Base-by-base conservation (phyloP, 2,113 vertebrate species). In the Macrotus californicus region DNA sequence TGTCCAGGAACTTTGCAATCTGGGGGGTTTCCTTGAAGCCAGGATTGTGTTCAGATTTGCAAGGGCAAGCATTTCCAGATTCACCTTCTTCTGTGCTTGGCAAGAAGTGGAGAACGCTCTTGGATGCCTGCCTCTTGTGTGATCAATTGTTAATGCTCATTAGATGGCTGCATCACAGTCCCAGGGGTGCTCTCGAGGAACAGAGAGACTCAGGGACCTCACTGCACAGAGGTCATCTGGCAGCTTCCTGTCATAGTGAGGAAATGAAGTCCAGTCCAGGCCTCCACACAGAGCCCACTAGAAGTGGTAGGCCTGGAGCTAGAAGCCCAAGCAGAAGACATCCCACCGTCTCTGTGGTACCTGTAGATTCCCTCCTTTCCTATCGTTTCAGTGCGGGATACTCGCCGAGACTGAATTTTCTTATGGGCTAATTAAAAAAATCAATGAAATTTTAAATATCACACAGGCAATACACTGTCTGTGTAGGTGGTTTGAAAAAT, bases 11-110 rank as follows among this genome's bases (percentile, higher is more conserved):
- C 12, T 79, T 73, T 86, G 84, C 64, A 36, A 14, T 59, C 43
- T 56, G 69, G 43, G 85, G 36, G 46, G 15, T 46, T 54, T 93
- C 76, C 66, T 80, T 61, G 83, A 89, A 86, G 75, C 22, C 48
- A 43, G 19, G 72, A 29, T 36, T 84, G n/a, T 70, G 66, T 54
- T 96, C 66, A 43, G 73, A 72, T 87, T 97, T 92, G 93, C 85
- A 91, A 90, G 26, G 34, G 59, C n/a, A 52, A 83, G 54, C 19
- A 18, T 31, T 46, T 39, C 64, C 67, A 80, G 64, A 84, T 59
- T 79, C 69, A 56, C 85, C 31, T 48, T 89, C 50, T 87, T 87
- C 75, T 34, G 89, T 41, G 87, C 56, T 84, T 93, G 96, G 91
- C 89, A 67, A 31, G 73, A 66, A 70, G 26, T 6, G 31, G 10